phyloP scores from a whole-genome alignment of 1,140 invertebrate genomes.

The Drosophila watanabei region DNA sequence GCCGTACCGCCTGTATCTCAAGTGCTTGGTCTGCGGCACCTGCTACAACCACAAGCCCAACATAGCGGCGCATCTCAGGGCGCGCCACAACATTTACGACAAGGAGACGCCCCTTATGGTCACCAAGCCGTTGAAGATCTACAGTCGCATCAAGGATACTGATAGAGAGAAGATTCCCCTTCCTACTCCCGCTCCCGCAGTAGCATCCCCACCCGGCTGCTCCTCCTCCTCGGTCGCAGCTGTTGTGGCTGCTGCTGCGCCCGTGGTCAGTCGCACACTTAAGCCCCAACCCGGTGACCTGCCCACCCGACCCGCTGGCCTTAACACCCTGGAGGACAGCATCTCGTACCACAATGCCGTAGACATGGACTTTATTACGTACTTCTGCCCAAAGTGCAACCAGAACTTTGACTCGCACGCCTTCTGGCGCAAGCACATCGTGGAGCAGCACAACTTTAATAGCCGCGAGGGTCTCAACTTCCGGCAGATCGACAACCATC shows the following conservation, averaged over 20 bases:
- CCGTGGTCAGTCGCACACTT: conserved; percentile 30
- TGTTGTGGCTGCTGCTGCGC: not conserved
- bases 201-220: conserved; percentile 12
- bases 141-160: conserved; percentile 29
- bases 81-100: conserved; percentile 70
- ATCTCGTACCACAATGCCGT: conserved; percentile 83
- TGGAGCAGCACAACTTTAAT: conserved; percentile 76
- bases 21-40: conserved; percentile 78
- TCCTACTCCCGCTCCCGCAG: not conserved
- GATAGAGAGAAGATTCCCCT: conserved; percentile 24
- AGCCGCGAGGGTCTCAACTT: conserved; percentile 77
- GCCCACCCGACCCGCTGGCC: conserved; percentile 59
- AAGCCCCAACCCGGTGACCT: conserved; percentile 54
- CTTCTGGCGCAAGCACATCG: conserved; percentile 82
- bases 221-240: conserved; percentile 7
- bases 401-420: conserved; percentile 80
- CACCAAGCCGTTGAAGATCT: conserved; percentile 39
- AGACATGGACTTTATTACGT: conserved; percentile 77
- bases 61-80: conserved; percentile 72
- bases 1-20: conserved; percentile 73
- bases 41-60: conserved; percentile 84
- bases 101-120: conserved; percentile 34
- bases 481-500: conserved; percentile 79
- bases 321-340: conserved; percentile 74
- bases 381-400: conserved; percentile 78